Base-by-base conservation (phyloP, 2,113 vertebrate genomes). In the zebrafish (Danio rerio) region DNA sequence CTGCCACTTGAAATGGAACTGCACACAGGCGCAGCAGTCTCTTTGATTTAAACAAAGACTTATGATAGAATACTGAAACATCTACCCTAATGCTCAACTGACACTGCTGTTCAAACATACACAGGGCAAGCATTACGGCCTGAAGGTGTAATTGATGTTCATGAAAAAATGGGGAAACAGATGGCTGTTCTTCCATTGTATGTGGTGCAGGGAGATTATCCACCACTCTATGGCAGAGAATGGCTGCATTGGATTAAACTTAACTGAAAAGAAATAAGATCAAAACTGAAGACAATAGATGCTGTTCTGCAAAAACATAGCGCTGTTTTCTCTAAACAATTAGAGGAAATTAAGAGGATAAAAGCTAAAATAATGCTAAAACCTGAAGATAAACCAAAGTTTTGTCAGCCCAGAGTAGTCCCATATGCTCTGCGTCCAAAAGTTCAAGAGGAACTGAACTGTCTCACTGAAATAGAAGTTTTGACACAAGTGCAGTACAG, bases 141-240 rank as follows among this genome's bases (percentile, higher is more conserved):
- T 45, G 2, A 45, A 59, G n/a, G 42, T 15, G 73, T 61, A 15
- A 76, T 47, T 59, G 40, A 61, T 47, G 56, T 76, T 10, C 42
- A 61, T 47, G 31, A 2, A 31, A 31, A 31, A 31, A 31, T 31
- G 31, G 31, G 31, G 31, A 31, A 31, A 31, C 31, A 45, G 13
- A 47, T n/a, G 20, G n/a, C 56, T 45, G 76, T 65, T 21, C 45
- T 52, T 65, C 59, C 45, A 66, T 52, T 80, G 10, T 58, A 70
- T 47, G 20, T 47, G 3, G n/a, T 80, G 12, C 40, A 69, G 9
- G 78, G 11, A 9, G 9, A 70, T 20, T 59, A 70, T 45, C 65
- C 78, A 70, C n/a, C n/a, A 80, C 55, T 80, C 9, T 79, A 13
- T 47, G 65, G 21, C 49, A 80, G 63, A 58, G 65, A 70, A 7